These are phyloP conservation scores for Malurus melanocephalus DNA, from an alignment of 2,113 vertebrate genomes.

Conservation along the genomic window DNA sequence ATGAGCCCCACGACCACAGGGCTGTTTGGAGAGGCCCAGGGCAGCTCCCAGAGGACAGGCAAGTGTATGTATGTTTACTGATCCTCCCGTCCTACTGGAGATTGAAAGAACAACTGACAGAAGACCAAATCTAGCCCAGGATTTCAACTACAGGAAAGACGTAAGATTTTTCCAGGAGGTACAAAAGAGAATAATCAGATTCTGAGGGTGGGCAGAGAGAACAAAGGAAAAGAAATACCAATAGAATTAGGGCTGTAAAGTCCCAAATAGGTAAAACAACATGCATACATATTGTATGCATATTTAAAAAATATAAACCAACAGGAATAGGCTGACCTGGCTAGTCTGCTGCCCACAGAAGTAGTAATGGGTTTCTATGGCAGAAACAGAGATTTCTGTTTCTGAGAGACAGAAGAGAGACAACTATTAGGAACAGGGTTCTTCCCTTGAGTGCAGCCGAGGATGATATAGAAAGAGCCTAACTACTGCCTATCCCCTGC, in stretches of 20 bases:
- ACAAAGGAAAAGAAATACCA: neutral
- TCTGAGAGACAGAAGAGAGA: neutral
- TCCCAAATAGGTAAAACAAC: neutral
- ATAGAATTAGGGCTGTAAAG: fast-evolving
- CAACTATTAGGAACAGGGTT: neutral
- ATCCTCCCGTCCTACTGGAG: fast-evolving
- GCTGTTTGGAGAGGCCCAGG: fast-evolving
- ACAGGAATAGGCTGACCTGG: neutral
- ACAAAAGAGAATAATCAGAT: neutral
- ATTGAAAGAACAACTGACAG: neutral
- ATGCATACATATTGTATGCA: neutral
- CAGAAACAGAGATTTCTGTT: neutral
- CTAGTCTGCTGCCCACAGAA: neutral
- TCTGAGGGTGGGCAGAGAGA: neutral
- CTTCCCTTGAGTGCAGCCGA: neutral
- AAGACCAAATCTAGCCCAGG: neutral
- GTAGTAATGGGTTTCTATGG: fast-evolving
- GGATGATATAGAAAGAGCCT: neutral
- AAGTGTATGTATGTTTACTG: fast-evolving
- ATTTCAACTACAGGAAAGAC: neutral
- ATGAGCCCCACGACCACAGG: fast-evolving
- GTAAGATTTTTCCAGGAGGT: neutral
- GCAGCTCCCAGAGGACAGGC: fast-evolving
- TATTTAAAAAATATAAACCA: neutral
- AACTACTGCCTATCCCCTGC: fast-evolving